Conservation (phyloP, 2,888 invertebrate species). For the Epicampocera succincta region DNA sequence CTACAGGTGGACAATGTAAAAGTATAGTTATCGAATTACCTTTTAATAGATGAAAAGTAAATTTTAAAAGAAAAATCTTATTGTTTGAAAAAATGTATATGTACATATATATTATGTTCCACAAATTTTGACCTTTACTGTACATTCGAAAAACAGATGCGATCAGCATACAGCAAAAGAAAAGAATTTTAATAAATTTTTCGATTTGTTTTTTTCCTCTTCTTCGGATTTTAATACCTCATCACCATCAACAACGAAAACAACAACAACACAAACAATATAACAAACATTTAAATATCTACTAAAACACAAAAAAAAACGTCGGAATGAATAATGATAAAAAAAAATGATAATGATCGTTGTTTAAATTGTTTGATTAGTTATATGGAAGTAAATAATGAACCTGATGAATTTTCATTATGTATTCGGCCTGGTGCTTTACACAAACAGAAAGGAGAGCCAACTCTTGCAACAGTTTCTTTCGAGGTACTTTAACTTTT, state of each 20-base stretch:
- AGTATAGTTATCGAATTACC: no score
- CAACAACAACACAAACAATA: conserved; percentile 37
- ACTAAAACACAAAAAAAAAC: conserved; percentile 39
- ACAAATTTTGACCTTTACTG: conserved; percentile 24
- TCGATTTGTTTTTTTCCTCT: conserved; percentile 35
- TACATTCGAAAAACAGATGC: conserved; percentile 56
- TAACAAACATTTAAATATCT: conserved; percentile 45
- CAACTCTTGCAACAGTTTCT: conserved; percentile 85
- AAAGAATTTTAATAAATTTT: conserved; percentile 14
- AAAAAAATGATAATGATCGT: conserved; percentile 59
- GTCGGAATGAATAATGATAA: conserved; percentile 56
- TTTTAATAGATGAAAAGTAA: neutral
- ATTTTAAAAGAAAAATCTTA: conserved; percentile 3
- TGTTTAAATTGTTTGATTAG: conserved; percentile 81
- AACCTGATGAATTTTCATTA: conserved; percentile 87
- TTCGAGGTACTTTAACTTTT: conserved; percentile 83
- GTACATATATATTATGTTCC: conserved; percentile 18
- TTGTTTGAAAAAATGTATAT: no score
- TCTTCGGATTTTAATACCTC: conserved; percentile 37
- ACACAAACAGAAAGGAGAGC: conserved; percentile 85
- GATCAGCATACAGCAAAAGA: conserved; percentile 20
- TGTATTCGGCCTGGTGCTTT: conserved; percentile 86
- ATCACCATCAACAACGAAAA: conserved; percentile 43
- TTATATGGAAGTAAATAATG: conserved; percentile 87
- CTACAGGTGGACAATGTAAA: no score